Conservation (phyloP, 2,113 vertebrate genomes). For the Pseudorasbora parva region DNA sequence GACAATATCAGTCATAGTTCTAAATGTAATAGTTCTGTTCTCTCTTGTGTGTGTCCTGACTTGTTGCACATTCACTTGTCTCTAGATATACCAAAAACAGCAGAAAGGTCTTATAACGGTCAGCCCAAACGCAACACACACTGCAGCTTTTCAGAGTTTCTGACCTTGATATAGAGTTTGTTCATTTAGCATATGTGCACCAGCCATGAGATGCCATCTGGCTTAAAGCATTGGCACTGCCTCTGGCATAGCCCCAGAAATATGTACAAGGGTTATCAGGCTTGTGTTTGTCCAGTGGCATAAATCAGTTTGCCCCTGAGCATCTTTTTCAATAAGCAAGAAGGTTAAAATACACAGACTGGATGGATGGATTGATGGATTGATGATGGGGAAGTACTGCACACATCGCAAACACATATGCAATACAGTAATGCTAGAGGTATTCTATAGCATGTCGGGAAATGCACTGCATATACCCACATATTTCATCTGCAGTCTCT, state of each 20-base stretch:
- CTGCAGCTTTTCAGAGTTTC: background rate
- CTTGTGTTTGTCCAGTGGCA: background rate
- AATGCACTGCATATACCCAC: background rate
- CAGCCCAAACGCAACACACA: background rate
- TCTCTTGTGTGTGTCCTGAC: background rate
- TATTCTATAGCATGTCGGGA: background rate
- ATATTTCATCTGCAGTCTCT: background rate
- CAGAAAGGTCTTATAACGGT: background rate
- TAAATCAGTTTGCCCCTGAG: background rate
- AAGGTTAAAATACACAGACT: background rate
- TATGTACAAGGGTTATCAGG: background rate
- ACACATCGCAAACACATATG: background rate
- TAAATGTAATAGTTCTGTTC: no score
- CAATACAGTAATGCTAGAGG: background rate
- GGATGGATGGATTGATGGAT: background rate
- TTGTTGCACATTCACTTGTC: background rate
- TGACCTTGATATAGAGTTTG: background rate
- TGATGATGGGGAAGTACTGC: background rate
- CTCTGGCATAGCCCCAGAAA: background rate
- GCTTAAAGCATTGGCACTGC: background rate
- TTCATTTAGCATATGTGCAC: constrained; percentile 42
- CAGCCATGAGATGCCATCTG: constrained; percentile 31
- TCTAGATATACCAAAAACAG: background rate
- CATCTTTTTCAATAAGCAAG: background rate
- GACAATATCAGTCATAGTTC: background rate